Evolutionary conservation across 2,797 vertebrate species (phyloP).

Genomic region (Falco rusticolus): DNA sequence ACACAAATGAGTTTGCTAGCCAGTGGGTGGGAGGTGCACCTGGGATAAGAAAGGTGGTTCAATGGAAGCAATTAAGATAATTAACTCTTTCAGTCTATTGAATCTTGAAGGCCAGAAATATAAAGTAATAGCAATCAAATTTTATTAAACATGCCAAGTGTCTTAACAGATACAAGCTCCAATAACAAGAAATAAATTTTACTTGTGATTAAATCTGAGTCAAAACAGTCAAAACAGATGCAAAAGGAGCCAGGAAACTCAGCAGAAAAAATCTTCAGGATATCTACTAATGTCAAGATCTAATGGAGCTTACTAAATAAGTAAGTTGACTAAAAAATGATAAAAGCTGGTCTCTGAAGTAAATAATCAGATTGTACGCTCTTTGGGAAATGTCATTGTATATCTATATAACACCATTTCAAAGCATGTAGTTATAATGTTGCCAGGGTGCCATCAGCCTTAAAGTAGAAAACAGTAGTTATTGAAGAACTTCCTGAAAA

Average conservation of each 20-base stretch:
- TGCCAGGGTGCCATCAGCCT: neutral
- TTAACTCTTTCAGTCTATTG: constrained; percentile 29
- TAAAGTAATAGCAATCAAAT: constrained; percentile 39
- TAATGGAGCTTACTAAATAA: neutral
- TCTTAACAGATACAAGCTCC: constrained; percentile 32
- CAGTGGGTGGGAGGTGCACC: neutral
- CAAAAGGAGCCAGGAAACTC: neutral
- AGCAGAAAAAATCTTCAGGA: neutral
- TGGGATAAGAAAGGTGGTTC: neutral
- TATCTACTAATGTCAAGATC: neutral
- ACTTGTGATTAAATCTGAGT: constrained; percentile 32
- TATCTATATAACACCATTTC: neutral
- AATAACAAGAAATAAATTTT: constrained; percentile 46
- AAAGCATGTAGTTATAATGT: neutral
- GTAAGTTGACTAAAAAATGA: neutral
- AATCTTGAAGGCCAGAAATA: neutral
- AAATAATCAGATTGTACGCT: neutral
- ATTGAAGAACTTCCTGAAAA: constrained; percentile 14
- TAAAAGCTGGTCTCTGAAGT: constrained; percentile 10
- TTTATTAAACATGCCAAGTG: constrained; percentile 38
- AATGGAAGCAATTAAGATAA: neutral
- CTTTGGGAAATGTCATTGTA: neutral
- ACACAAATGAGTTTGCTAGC: neutral
- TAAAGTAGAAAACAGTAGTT: neutral
- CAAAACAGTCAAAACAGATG: constrained; percentile 21